Conservation (phyloP, 2,113 vertebrate genomes). For the Dipodomys ordii region DNA sequence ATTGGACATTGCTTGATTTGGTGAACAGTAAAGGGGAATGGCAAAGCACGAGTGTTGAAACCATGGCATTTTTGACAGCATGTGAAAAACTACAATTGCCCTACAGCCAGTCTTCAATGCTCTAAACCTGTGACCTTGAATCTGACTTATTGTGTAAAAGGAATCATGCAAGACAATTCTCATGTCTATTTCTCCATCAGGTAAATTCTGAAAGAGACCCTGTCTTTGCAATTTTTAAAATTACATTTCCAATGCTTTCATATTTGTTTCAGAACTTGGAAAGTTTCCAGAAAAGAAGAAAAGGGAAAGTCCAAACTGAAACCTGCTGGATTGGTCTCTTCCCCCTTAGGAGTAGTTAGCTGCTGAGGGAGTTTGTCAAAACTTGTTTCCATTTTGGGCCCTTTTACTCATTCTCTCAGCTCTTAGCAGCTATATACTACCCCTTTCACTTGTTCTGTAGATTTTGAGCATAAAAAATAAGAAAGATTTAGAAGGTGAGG, state of each 20-base stretch:
- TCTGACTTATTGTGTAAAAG: conserved; percentile 27
- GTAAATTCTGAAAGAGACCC: neutral
- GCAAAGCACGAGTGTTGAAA: neutral
- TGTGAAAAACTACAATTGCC: conserved; percentile 30
- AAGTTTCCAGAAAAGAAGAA: neutral
- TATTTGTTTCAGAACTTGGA: conserved; percentile 37
- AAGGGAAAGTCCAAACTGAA: neutral
- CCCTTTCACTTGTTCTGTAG: conserved; percentile 9
- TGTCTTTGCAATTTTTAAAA: neutral
- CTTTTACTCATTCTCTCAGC: conserved; percentile 42
- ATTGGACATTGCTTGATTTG: neutral
- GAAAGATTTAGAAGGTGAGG: conserved; percentile 17
- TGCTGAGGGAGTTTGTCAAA: conserved; percentile 34
- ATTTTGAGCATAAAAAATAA: conserved; percentile 41
- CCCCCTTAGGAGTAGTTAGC: conserved; percentile 23
- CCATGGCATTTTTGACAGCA: neutral
- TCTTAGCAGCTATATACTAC: neutral
- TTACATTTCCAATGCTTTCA: conserved; percentile 43
- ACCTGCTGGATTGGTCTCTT: neutral
- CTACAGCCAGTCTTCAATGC: neutral
- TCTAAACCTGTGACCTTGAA: conserved; percentile 43
- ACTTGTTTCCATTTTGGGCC: conserved; percentile 20
- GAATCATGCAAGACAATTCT: neutral
- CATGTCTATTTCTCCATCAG: neutral
- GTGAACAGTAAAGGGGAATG: conserved; percentile 18